Evolutionary conservation across 2,888 invertebrate species (phyloP).

Genomic region (Drosophila paranaensis): DNA sequence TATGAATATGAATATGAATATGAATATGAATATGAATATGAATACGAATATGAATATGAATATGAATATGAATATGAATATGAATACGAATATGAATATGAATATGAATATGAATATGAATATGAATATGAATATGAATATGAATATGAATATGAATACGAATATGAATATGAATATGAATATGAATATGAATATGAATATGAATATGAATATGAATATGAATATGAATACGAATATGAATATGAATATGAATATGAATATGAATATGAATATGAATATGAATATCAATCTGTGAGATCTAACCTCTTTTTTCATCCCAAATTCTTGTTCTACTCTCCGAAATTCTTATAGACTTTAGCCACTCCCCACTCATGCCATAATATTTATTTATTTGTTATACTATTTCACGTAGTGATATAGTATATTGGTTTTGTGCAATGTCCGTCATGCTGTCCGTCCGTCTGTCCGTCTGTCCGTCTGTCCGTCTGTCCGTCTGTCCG

Average conservation of each 20-base stretch:
- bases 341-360: neutral
- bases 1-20: neutral
- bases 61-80: neutral
- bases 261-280: neutral
- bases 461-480: too few species aligned
- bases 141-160: neutral
- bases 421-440: too few species aligned
- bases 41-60: neutral
- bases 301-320: neutral
- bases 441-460: too few species aligned
- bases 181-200: neutral
- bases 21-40: neutral
- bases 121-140: neutral
- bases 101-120: neutral
- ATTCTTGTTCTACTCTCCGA: neutral
- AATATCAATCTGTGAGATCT: neutral
- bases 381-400: too few species aligned
- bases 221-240: neutral
- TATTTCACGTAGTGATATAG: too few species aligned
- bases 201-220: neutral
- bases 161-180: neutral
- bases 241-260: neutral
- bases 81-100: neutral
- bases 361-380: conserved; percentile 2
- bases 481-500: too few species aligned